Conservation (phyloP, 2,797 vertebrate species). For the Salarias fasciatus region DNA sequence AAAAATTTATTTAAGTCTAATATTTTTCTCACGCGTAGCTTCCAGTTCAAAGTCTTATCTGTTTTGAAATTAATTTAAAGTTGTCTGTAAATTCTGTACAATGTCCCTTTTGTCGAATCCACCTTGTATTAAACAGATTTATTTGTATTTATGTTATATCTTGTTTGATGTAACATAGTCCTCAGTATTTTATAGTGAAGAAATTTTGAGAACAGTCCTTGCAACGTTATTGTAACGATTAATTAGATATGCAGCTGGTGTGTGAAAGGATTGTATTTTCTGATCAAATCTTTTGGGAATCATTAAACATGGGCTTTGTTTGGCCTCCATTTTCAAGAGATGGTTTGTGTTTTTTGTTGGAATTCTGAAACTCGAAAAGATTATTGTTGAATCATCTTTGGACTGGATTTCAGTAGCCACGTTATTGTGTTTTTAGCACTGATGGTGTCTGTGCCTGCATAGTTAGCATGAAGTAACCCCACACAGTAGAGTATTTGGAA, state of each 20-base stretch:
- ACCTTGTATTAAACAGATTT: slow-evolving; percentile 73
- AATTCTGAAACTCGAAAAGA: not conserved
- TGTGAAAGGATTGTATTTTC: slow-evolving; percentile 83
- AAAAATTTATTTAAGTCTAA: slow-evolving; percentile 24
- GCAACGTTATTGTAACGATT: slow-evolving; percentile 65
- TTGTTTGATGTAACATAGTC: slow-evolving; percentile 74
- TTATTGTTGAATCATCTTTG: too few relatives aligned
- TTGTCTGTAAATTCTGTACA: slow-evolving; percentile 73
- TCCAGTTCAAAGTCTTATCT: slow-evolving; percentile 76
- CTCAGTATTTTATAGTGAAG: slow-evolving; percentile 82
- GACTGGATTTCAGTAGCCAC: too few relatives aligned
- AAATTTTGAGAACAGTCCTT: slow-evolving; percentile 65
- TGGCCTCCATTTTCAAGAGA: slow-evolving; percentile 79
- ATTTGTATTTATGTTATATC: slow-evolving; percentile 77
- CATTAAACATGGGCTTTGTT: slow-evolving; percentile 81
- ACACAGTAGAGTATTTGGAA: too few relatives aligned
- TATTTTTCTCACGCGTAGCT: slow-evolving; percentile 61
- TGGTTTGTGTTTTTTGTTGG: slow-evolving; percentile 16
- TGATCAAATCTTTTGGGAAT: slow-evolving; percentile 81
- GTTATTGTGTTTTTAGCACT: too few relatives aligned
- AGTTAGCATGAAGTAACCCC: too few relatives aligned
- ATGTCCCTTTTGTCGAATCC: slow-evolving; percentile 70
- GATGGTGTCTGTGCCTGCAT: too few relatives aligned
- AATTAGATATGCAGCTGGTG: slow-evolving; percentile 62
- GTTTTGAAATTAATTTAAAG: slow-evolving; percentile 76